Conservation (phyloP, 2,888 invertebrate species). For the Tachina grossa region DNA sequence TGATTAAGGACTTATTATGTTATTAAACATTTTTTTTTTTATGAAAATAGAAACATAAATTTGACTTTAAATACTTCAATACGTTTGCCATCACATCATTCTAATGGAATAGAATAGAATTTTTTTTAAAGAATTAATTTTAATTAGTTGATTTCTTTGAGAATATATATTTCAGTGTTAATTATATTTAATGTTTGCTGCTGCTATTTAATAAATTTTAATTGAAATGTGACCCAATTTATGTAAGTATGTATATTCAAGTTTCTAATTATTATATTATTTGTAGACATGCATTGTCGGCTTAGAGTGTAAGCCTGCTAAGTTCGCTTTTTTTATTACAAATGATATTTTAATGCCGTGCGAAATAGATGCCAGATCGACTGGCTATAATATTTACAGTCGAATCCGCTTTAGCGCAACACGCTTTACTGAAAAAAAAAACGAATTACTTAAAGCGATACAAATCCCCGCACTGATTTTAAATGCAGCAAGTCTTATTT, state of each 20-base stretch:
- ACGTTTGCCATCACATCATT: conserved; percentile 5
- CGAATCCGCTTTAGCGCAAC: too few species aligned
- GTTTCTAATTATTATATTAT: conserved; percentile 25
- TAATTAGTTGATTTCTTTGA: conserved; percentile 26
- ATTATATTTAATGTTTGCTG: conserved; percentile 1
- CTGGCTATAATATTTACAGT: too few species aligned
- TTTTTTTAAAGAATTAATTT: conserved; percentile 22
- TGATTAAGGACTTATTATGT: conserved; percentile 26
- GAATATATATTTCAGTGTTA: conserved; percentile 49
- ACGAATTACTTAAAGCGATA: too few species aligned
- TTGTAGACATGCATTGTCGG: too few species aligned
- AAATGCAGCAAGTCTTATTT: too few species aligned
- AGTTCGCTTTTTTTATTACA: too few species aligned
- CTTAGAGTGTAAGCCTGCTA: too few species aligned
- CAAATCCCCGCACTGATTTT: too few species aligned
- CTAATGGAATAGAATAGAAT: not conserved
- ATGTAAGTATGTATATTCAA: not conserved
- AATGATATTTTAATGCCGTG: too few species aligned
- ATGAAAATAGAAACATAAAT: conserved; percentile 9
- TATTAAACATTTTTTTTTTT: not conserved
- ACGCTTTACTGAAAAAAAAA: too few species aligned
- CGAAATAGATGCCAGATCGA: too few species aligned
- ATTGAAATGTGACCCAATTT: conserved; percentile 56
- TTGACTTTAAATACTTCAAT: conserved; percentile 11
- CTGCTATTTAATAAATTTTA: conserved; percentile 42